These are phyloP conservation scores for Micromys minutus DNA, from an alignment of 2,113 vertebrate species.

Conservation along the genomic window DNA sequence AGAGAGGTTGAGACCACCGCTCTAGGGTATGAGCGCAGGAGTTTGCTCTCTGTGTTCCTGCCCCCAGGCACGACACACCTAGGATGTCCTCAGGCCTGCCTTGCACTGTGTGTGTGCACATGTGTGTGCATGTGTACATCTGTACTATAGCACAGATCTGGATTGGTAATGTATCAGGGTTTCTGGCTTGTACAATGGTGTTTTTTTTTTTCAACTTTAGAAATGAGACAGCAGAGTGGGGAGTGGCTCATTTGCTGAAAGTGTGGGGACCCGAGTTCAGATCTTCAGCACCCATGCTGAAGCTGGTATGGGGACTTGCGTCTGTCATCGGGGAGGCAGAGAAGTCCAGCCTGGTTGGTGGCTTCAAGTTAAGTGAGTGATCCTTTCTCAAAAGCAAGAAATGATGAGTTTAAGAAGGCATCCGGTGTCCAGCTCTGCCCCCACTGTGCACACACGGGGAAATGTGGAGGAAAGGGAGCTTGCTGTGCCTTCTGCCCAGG, in stretches of 20 bases:
- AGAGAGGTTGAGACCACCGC: neutral
- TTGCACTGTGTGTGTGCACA: fast-evolving
- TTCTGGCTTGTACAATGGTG: neutral
- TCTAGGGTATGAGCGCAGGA: neutral
- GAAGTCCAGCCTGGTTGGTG: neutral
- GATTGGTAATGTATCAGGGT: neutral
- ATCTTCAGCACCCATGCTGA: neutral
- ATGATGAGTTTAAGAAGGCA: neutral
- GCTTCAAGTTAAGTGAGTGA: neutral
- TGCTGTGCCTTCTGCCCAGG: neutral
- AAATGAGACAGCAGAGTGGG: too few species aligned
- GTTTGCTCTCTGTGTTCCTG: neutral
- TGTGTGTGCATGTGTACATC: neutral
- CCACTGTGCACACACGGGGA: neutral
- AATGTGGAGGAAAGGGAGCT: neutral
- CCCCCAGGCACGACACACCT: neutral
- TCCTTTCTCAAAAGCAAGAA: neutral
- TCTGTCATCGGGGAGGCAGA: neutral
- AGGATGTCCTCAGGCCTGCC: neutral
- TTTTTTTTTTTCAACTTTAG: neutral
- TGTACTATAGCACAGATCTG: neutral
- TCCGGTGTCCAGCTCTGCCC: neutral
- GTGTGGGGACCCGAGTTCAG: neutral
- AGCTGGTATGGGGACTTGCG: neutral
- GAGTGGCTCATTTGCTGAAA: neutral